Evolutionary conservation across 2,797 vertebrate species (phyloP).

Genomic region (Sebastes cheni): DNA sequence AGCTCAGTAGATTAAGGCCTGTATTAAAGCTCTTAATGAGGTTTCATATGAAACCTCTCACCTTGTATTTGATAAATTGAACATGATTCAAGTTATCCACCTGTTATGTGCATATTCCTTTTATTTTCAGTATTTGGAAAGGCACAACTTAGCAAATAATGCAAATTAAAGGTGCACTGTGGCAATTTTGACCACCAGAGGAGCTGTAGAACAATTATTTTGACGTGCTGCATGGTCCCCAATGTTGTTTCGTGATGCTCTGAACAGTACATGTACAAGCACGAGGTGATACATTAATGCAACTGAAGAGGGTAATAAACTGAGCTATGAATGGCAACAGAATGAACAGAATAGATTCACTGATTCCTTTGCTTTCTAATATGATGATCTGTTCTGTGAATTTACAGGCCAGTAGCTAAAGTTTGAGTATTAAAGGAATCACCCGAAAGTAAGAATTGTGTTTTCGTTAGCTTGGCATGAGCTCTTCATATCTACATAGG

Average conservation of each 20-base stretch:
- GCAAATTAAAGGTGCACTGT: neutral
- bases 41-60: neutral
- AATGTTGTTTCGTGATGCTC: too few species aligned
- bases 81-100: neutral
- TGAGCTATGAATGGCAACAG: too few species aligned
- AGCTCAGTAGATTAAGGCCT: neutral
- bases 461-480: too few species aligned
- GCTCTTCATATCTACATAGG: too few species aligned
- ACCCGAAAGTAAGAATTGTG: too few species aligned
- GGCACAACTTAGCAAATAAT: neutral
- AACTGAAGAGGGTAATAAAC: too few species aligned
- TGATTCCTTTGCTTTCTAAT: too few species aligned
- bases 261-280: rapidly evolving
- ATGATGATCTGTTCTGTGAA: too few species aligned
- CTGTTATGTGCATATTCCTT: neutral
- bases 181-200: neutral
- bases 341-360: too few species aligned
- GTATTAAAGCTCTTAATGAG: neutral
- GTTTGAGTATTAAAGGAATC: too few species aligned
- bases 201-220: neutral
- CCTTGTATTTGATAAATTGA: neutral
- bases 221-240: neutral
- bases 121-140: neutral
- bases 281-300: too few species aligned
- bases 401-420: too few species aligned